A percentile compares a stretch with the other conserved stretches of the same genome.
These are phyloP conservation scores for Polypterus senegalus DNA, from an alignment of 2,113 vertebrate species.

Conservation along the genomic window DNA sequence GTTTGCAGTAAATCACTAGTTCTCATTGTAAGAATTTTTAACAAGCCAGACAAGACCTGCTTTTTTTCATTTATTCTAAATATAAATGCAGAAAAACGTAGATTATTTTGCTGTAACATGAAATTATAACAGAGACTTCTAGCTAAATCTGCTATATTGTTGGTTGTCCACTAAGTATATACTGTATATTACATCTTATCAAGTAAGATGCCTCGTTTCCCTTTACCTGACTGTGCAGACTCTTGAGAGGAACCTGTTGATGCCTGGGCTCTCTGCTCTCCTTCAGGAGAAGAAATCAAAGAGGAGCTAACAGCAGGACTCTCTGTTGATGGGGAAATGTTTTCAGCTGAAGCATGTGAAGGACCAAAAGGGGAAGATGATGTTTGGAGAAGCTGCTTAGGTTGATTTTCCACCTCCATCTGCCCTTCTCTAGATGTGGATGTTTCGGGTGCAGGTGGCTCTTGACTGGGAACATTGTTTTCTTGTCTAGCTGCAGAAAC, in stretches of 20 bases:
- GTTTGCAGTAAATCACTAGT: too few species aligned
- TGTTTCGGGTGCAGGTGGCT: slow-evolving; percentile 34
- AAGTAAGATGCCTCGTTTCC: neutral
- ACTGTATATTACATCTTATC: too few species aligned
- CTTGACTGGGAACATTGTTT: slow-evolving; percentile 32
- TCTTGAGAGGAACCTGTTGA: slow-evolving; percentile 31
- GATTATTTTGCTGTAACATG: too few species aligned
- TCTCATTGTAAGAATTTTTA: too few species aligned
- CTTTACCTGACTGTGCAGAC: slow-evolving; percentile 40
- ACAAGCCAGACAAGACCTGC: too few species aligned
- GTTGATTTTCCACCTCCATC: slow-evolving; percentile 48
- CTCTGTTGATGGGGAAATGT: slow-evolving; percentile 55
- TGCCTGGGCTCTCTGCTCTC: slow-evolving; percentile 49
- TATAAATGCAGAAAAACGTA: too few species aligned
- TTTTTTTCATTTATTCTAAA: too few species aligned
- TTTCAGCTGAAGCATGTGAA: slow-evolving; percentile 57
- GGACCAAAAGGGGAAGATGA: slow-evolving; percentile 40
- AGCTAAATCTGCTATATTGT: too few species aligned
- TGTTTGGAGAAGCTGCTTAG: slow-evolving; percentile 43
- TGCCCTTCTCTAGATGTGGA: slow-evolving; percentile 35
- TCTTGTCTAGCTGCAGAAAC: slow-evolving; percentile 49
- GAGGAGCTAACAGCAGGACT: slow-evolving; percentile 56
- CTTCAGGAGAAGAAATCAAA: slow-evolving; percentile 58
- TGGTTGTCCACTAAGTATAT: too few species aligned
- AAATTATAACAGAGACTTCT: too few species aligned